Evolutionary conservation across 2,113 vertebrate genomes (phyloP).

Genomic region (Poicephalus gulielmi): DNA sequence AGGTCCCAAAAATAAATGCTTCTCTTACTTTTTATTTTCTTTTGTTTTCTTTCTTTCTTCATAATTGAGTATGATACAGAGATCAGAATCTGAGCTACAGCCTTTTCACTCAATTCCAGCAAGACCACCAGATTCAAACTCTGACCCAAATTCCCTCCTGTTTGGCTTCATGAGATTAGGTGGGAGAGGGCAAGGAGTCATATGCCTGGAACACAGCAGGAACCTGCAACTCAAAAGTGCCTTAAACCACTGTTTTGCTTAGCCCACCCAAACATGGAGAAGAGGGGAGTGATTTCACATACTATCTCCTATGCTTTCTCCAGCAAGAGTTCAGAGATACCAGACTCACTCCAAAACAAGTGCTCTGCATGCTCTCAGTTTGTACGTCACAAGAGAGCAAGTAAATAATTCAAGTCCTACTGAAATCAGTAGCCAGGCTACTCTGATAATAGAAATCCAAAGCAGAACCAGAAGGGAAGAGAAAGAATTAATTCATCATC

Average conservation of each 20-base stretch:
- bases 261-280: background rate
- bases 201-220: background rate
- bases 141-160: background rate
- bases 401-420: background rate
- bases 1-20: background rate
- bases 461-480: background rate
- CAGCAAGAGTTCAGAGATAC: background rate
- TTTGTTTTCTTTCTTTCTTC: background rate
- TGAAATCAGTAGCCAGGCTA: background rate
- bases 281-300: background rate
- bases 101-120: background rate
- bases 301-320: background rate
- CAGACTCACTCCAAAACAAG: background rate
- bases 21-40: background rate
- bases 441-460: background rate
- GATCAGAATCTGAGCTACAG: background rate
- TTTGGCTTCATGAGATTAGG: background rate
- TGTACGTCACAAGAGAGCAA: background rate
- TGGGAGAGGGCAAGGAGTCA: background rate
- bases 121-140: background rate
- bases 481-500: background rate
- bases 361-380: background rate
- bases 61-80: background rate
- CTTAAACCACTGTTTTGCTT: background rate
- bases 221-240: background rate